Evolutionary conservation across 2,113 vertebrate species (phyloP).

Genomic region (Seriola quinqueradiata): DNA sequence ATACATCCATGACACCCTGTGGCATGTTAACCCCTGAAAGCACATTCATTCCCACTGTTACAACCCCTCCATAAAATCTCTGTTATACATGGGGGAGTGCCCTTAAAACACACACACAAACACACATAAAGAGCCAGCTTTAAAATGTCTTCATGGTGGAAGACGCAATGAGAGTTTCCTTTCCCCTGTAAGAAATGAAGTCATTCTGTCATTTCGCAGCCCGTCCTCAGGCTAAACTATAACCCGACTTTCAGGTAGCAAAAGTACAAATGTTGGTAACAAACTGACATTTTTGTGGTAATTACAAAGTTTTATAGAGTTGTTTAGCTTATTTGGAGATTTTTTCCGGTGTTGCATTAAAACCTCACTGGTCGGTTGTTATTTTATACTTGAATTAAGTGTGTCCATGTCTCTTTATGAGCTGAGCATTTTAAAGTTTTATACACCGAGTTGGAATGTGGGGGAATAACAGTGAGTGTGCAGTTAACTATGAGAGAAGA

Average conservation of each 20-base stretch:
- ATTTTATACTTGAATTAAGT: slow-evolving; percentile 52
- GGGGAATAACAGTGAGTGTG: slow-evolving; percentile 42
- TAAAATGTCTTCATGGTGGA: slow-evolving; percentile 12
- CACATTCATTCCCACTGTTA: slow-evolving; percentile 25
- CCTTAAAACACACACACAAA: slow-evolving; percentile 5
- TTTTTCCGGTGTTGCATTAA: slow-evolving; percentile 53
- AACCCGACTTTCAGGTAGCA: neutral
- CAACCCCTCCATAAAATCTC: slow-evolving; percentile 39
- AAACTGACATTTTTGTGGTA: slow-evolving; percentile 37
- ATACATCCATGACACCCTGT: slow-evolving; percentile 23
- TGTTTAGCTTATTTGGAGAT: slow-evolving; percentile 41
- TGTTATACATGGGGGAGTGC: slow-evolving; percentile 1
- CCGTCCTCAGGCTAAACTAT: slow-evolving; percentile 24
- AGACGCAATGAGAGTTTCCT: neutral
- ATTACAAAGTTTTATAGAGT: slow-evolving; percentile 56
- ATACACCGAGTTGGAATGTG: slow-evolving; percentile 58
- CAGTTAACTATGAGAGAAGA: slow-evolving; percentile 56
- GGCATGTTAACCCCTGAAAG: slow-evolving; percentile 17
- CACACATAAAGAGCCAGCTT: neutral
- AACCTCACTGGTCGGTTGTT: slow-evolving; percentile 50
- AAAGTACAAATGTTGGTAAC: neutral
- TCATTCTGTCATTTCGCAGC: slow-evolving; percentile 10
- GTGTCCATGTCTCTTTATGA: slow-evolving; percentile 61
- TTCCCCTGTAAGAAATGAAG: neutral
- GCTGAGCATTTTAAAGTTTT: slow-evolving; percentile 62